Conservation (phyloP, 2,113 vertebrate species). For the Aegithalos caudatus region DNA sequence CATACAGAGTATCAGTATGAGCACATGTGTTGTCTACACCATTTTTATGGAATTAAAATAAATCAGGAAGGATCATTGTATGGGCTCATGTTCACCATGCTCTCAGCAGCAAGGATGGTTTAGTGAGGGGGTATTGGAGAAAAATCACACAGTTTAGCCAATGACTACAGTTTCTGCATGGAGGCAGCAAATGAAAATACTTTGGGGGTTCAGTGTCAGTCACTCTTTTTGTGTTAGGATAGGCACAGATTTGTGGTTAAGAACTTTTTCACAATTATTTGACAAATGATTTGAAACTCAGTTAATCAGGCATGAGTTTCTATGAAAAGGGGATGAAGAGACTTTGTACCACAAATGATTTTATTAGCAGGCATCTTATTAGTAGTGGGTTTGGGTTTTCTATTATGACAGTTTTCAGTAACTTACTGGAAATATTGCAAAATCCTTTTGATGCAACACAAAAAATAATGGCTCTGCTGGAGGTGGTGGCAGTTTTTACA, state of each 20-base stretch:
- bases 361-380: constrained; percentile 54
- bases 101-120: not conserved
- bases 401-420: not conserved
- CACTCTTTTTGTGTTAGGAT: not conserved
- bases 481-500: not conserved
- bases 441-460: not conserved
- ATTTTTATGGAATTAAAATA: not conserved
- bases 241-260: not conserved
- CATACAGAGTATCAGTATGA: not conserved
- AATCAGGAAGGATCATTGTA: not conserved
- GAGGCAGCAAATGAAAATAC: not conserved
- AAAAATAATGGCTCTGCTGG: not conserved
- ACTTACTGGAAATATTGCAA: not conserved
- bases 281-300: not conserved
- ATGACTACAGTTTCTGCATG: not conserved
- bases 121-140: not conserved
- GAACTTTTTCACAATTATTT: not conserved
- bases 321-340: not conserved
- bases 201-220: not conserved
- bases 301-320: constrained; percentile 19
- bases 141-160: not conserved
- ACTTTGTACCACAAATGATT: not conserved
- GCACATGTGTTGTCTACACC: not conserved
- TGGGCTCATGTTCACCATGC: not conserved
- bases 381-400: not conserved